Evolutionary conservation across 2,888 invertebrate species (phyloP).

Genomic region (Gymnocheta viridis): DNA sequence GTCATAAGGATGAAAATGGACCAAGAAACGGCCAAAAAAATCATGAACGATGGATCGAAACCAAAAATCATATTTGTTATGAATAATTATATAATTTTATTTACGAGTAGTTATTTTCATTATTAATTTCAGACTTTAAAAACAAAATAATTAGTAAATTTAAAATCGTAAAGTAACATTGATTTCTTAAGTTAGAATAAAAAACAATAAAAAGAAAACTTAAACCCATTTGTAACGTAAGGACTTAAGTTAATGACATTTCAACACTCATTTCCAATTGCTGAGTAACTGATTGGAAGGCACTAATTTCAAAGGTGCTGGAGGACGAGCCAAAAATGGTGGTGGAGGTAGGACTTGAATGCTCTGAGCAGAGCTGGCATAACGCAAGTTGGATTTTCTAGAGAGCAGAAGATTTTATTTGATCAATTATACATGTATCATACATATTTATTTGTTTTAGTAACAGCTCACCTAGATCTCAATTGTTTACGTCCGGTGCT

Average conservation of each 20-base stretch:
- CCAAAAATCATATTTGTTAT: no score
- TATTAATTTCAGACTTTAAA: neutral
- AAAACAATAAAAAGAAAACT: neutral
- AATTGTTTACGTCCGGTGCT: constrained; percentile 29
- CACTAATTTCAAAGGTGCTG: constrained; percentile 74
- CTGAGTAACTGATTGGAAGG: constrained; percentile 73
- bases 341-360: constrained; percentile 73
- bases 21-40: no score
- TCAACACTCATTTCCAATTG: constrained; percentile 73
- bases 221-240: neutral
- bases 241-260: neutral
- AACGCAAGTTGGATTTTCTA: constrained; percentile 50
- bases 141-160: neutral
- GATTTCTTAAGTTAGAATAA: neutral
- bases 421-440: neutral
- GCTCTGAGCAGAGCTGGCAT: constrained; percentile 54
- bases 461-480: neutral
- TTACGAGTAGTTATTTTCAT: neutral
- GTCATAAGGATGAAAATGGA: no score
- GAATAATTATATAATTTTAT: neutral
- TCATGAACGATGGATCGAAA: no score
- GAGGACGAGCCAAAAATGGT: constrained; percentile 73
- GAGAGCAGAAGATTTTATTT: neutral
- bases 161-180: neutral
- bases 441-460: neutral